A percentile compares a stretch with the other conserved stretches of the same genome.
phyloP scores from a whole-genome alignment of 2,888 invertebrate genomes.

The Electrophaes corylata region DNA sequence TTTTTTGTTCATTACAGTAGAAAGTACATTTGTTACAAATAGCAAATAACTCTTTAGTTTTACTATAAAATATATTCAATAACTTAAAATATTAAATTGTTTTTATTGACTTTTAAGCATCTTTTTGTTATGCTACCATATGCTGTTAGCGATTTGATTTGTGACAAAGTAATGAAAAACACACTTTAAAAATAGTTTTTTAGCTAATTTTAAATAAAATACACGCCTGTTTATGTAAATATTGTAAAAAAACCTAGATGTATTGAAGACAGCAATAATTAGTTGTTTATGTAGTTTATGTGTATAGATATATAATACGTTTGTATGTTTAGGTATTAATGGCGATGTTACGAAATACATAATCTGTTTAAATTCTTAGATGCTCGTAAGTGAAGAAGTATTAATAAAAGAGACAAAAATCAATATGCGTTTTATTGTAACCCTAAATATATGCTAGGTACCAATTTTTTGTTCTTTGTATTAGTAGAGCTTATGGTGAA shows the following conservation, averaged over 20 bases:
- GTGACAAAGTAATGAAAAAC: neutral
- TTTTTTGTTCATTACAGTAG: too few relatives aligned
- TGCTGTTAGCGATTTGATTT: too few relatives aligned
- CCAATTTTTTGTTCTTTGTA: too few relatives aligned
- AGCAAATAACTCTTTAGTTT: too few relatives aligned
- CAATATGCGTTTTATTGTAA: neutral
- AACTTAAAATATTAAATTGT: too few relatives aligned
- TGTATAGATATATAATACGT: slow-evolving; percentile 31
- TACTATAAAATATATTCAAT: too few relatives aligned
- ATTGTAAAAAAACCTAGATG: slow-evolving; percentile 31
- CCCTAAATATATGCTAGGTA: too few relatives aligned
- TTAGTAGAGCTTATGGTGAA: too few relatives aligned
- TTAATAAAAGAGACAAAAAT: slow-evolving; percentile 10
- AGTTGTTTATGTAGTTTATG: slow-evolving; percentile 37
- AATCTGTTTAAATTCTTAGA: slow-evolving; percentile 33
- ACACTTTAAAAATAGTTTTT: neutral
- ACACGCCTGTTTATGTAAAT: slow-evolving; percentile 20
- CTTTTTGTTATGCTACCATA: too few relatives aligned
- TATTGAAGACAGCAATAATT: slow-evolving; percentile 40
- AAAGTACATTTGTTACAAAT: too few relatives aligned
- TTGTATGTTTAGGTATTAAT: slow-evolving; percentile 32
- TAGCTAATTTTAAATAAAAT: neutral
- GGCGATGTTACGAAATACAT: slow-evolving; percentile 36
- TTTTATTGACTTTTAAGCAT: too few relatives aligned
- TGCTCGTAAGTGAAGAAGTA: slow-evolving; percentile 21